A percentile compares a stretch with the other conserved stretches of the same genome.
These are phyloP conservation scores for Drosophila borealis DNA, from an alignment of 2,888 invertebrate species.

Conservation along the genomic window DNA sequence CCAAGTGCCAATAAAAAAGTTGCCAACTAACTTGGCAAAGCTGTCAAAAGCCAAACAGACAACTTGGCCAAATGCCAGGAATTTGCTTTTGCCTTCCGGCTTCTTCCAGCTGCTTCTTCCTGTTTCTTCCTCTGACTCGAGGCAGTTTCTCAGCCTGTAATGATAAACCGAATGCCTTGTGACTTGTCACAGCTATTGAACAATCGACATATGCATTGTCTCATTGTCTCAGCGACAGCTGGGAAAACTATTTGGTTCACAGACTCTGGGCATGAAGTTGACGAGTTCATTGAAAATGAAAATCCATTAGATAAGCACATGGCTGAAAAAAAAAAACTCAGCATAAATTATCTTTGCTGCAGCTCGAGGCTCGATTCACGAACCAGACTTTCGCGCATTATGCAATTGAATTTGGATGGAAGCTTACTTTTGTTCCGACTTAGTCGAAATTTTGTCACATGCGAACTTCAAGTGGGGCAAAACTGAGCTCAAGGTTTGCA, in stretches of 20 bases:
- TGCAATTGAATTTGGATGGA: no score
- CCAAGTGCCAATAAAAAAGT: slow-evolving; percentile 30
- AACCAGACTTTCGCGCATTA: no score
- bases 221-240: slow-evolving; percentile 7
- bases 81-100: slow-evolving; percentile 16
- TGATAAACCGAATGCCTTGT: slow-evolving; percentile 14
- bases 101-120: not conserved
- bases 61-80: slow-evolving; percentile 54
- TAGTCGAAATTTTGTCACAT: no score
- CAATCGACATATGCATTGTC: slow-evolving; percentile 37
- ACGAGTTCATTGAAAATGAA: slow-evolving; percentile 7
- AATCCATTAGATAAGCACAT: slow-evolving; percentile 1
- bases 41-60: slow-evolving; percentile 26
- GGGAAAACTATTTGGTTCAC: slow-evolving; percentile 13
- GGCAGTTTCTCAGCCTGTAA: not conserved
- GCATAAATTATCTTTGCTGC: no score
- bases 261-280: slow-evolving; percentile 2
- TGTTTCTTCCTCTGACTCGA: slow-evolving; percentile 1
- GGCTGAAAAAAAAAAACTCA: not conserved
- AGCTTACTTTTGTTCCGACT: no score
- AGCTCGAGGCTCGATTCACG: no score
- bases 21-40: slow-evolving; percentile 29
- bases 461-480: no score
- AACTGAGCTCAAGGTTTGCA: no score
- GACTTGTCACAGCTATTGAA: slow-evolving; percentile 22